These are phyloP conservation scores for Myzus persicae DNA, from an alignment of 1,140 invertebrate species.

Conservation along the genomic window DNA sequence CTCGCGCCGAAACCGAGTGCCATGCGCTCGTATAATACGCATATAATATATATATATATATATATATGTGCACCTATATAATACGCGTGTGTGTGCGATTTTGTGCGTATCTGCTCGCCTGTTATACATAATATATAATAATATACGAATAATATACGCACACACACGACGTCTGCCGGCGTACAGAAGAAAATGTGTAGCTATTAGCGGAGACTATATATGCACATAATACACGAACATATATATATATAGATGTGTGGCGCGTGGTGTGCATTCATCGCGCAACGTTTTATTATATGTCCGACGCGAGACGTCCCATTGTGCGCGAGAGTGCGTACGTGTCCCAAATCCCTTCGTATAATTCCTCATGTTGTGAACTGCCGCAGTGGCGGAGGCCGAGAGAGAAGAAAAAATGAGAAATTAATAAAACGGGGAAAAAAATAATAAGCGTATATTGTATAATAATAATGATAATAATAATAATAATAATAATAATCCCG, in stretches of 20 bases:
- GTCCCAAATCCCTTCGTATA: background rate
- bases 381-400: fast-evolving
- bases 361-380: background rate
- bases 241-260: background rate
- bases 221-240: background rate
- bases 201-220: constrained; percentile 23
- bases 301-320: background rate
- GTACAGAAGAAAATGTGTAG: constrained; percentile 41
- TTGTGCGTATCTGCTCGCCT: background rate
- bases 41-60: background rate
- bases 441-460: background rate
- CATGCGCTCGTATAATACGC: background rate
- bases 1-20: background rate
- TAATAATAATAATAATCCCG: background rate
- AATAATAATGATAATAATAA: background rate
- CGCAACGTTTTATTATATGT: constrained; percentile 30
- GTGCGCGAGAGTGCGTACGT: background rate
- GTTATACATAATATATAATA: background rate
- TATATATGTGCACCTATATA: too few species aligned
- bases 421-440: background rate
- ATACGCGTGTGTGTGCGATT: background rate
- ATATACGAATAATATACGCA: background rate
- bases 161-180: background rate
- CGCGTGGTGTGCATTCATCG: background rate
- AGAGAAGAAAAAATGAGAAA: background rate